phyloP scores from a whole-genome alignment of 2,113 vertebrate genomes.

The Callopanchax toddi region DNA sequence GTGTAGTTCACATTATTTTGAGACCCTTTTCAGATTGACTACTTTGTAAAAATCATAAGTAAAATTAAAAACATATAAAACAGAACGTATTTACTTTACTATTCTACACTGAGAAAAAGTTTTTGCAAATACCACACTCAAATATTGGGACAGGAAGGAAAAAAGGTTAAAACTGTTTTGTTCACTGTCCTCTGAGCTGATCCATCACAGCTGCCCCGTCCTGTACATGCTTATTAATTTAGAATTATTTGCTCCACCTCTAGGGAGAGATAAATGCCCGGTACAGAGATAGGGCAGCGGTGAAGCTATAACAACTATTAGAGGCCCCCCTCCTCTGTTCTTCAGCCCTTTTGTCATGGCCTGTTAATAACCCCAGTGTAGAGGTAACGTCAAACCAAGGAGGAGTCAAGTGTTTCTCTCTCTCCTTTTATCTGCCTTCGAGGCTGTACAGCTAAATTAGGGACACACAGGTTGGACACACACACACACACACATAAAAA shows the following conservation, averaged over 20 bases:
- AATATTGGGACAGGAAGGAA: conserved; percentile 13
- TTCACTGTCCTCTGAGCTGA: conserved; percentile 27
- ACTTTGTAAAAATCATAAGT: too few relatives aligned
- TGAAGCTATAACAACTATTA: conserved; percentile 85
- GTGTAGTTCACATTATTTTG: too few relatives aligned
- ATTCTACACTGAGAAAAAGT: too few relatives aligned
- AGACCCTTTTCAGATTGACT: too few relatives aligned
- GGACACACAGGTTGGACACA: conserved; percentile 24
- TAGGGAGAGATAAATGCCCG: conserved; percentile 81
- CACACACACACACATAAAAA: conserved; percentile 9
- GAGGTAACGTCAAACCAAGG: conserved; percentile 68
- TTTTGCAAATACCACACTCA: conserved; percentile 1
- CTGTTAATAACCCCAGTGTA: conserved; percentile 78
- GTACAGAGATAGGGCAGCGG: conserved; percentile 74
- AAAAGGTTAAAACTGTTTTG: neutral
- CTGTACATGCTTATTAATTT: conserved; percentile 83
- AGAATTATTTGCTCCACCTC: conserved; percentile 79
- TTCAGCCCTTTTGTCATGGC: conserved; percentile 75
- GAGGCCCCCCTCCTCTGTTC: conserved; percentile 66
- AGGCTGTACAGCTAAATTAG: conserved; percentile 63
- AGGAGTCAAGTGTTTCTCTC: conserved; percentile 60
- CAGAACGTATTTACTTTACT: too few relatives aligned
- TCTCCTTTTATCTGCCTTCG: conserved; percentile 60
- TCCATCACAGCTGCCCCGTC: conserved; percentile 57
- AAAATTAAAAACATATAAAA: too few relatives aligned